These are phyloP conservation scores for Augochlora pura DNA, from an alignment of 1,140 invertebrate genomes.

Conservation along the genomic window DNA sequence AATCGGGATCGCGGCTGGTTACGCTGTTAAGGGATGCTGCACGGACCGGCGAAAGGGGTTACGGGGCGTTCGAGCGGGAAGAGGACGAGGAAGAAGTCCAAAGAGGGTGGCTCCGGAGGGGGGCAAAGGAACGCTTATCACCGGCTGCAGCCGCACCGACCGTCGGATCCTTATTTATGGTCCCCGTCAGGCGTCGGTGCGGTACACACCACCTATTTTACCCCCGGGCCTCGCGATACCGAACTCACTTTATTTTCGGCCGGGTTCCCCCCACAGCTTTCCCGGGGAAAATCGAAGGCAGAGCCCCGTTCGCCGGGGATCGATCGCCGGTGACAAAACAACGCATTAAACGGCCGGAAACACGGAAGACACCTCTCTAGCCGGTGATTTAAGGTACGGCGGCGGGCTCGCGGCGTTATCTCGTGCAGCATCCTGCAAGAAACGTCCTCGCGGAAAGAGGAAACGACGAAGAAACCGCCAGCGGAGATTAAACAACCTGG, in stretches of 20 bases:
- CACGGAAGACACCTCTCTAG: background rate
- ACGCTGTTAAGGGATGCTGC: constrained; percentile 1
- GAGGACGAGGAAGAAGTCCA: constrained; percentile 56
- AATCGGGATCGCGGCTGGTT: background rate
- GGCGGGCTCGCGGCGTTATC: too few species aligned
- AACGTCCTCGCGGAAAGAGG: background rate
- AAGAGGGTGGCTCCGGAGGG: constrained; percentile 42
- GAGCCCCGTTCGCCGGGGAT: background rate
- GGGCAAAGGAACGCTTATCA: constrained; percentile 76
- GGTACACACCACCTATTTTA: constrained; percentile 72
- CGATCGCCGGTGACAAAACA: background rate
- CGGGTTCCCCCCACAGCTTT: constrained; percentile 22
- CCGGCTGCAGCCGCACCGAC: constrained; percentile 74
- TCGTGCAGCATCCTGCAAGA: background rate
- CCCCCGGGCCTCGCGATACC: constrained; percentile 56
- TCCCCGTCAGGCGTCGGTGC: constrained; percentile 71
- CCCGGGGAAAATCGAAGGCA: constrained; percentile 57
- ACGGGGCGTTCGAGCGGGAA: constrained; percentile 48
- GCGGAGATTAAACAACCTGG: background rate
- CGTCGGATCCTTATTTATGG: constrained; percentile 80
- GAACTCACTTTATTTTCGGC: constrained; percentile 70
- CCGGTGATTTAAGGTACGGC: background rate
- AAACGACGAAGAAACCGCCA: background rate
- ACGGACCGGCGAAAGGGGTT: constrained; percentile 43
- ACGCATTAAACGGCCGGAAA: background rate